These are phyloP conservation scores for Polydrusus cervinus DNA, from an alignment of 2,888 invertebrate genomes.

Conservation along the genomic window DNA sequence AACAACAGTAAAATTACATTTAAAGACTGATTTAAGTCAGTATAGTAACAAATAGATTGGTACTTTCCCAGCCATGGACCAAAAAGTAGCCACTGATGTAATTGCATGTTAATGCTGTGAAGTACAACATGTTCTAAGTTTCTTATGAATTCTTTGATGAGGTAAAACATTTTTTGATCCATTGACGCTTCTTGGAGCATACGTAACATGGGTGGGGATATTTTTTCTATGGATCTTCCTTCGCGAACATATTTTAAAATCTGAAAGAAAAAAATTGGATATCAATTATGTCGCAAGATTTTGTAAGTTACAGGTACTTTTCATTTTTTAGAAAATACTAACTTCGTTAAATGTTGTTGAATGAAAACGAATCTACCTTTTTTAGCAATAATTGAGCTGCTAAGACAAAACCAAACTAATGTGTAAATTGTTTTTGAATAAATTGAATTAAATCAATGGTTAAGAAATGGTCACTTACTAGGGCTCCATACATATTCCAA, in stretches of 20 bases:
- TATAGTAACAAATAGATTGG: conserved; percentile 62
- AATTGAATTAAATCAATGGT: no score
- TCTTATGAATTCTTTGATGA: conserved; percentile 63
- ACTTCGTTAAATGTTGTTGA: no score
- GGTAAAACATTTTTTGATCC: conserved; percentile 61
- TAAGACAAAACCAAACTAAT: no score
- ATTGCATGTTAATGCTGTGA: conserved; percentile 60
- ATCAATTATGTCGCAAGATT: background rate
- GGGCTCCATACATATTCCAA: conserved; percentile 64
- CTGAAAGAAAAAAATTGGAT: conserved; percentile 57
- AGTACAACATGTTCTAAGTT: conserved; percentile 63
- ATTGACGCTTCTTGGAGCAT: conserved; percentile 61
- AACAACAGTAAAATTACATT: conserved; percentile 62
- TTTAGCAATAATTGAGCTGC: no score
- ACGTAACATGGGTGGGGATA: conserved; percentile 58
- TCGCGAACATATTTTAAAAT: conserved; percentile 61
- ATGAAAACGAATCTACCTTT: no score
- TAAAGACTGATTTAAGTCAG: conserved; percentile 63
- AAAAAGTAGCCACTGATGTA: conserved; percentile 66
- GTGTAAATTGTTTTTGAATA: no score
- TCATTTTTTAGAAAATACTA: background rate
- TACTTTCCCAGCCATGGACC: conserved; percentile 67
- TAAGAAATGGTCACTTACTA: conserved; percentile 61
- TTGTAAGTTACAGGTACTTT: background rate
- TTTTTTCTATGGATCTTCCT: conserved; percentile 60